Conservation (phyloP, 2,113 vertebrate species). For the Galeopterus variegatus region DNA sequence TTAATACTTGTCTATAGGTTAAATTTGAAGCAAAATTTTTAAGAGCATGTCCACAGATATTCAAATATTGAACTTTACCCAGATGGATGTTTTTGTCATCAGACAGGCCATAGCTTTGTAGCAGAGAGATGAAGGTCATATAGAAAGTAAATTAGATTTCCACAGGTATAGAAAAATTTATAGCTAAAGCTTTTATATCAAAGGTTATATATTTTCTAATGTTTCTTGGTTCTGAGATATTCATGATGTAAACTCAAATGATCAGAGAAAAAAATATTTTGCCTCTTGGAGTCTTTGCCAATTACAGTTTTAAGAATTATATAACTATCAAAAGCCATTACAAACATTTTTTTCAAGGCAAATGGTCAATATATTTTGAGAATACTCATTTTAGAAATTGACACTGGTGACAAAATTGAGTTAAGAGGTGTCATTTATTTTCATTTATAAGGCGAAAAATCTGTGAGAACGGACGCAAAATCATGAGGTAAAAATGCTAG, state of each 20-base stretch:
- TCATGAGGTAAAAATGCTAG: background rate
- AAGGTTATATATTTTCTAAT: background rate
- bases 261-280: conserved; percentile 10
- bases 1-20: conserved; percentile 18
- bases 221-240: background rate
- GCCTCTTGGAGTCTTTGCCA: background rate
- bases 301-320: background rate
- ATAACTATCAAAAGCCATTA: background rate
- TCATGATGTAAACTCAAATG: background rate
- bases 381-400: background rate
- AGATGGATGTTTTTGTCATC: background rate
- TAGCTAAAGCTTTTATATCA: background rate
- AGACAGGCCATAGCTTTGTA: background rate
- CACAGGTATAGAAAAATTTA: background rate
- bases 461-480: background rate
- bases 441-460: background rate
- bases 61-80: background rate
- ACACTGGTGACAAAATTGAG: background rate
- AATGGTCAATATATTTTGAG: background rate
- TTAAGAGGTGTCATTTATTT: background rate
- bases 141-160: conserved; percentile 40
- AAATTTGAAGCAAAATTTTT: background rate
- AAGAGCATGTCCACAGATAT: background rate
- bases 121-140: background rate
- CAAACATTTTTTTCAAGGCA: background rate